phyloP scores from a whole-genome alignment of 1,140 invertebrate species.

The Gonatopus flavifemur region DNA sequence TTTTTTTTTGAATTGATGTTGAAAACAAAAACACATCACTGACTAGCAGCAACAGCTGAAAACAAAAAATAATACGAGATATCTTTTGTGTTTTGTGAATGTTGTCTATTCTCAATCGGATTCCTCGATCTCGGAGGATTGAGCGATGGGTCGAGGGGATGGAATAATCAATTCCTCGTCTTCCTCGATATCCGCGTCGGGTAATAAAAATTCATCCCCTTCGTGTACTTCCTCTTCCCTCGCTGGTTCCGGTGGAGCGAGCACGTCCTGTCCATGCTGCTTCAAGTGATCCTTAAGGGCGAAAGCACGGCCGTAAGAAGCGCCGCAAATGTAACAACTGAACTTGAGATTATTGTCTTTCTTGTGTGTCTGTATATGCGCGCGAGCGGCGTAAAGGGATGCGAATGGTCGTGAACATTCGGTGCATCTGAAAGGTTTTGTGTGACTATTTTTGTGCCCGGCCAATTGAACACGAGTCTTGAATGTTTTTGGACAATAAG shows the following conservation, averaged over 20 bases:
- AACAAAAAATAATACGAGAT: no score
- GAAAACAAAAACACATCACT: no score
- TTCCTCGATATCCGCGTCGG: conserved; percentile 39
- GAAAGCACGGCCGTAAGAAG: conserved; percentile 71
- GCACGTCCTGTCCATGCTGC: conserved; percentile 58
- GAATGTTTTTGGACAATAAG: conserved; percentile 73
- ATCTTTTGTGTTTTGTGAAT: no score
- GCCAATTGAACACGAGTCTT: conserved; percentile 74
- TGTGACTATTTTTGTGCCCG: conserved; percentile 76
- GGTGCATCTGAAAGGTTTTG: conserved; percentile 73
- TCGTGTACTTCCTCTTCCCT: conserved; percentile 50
- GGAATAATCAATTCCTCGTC: conserved; percentile 42
- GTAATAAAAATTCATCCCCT: conserved; percentile 35
- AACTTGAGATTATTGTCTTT: conserved; percentile 72
- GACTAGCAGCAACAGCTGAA: no score
- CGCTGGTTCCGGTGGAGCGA: conserved; percentile 42
- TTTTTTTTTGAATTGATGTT: no score
- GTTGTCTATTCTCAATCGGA: conserved; percentile 40
- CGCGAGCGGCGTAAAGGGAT: conserved; percentile 70
- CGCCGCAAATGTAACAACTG: conserved; percentile 71
- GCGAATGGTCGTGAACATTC: conserved; percentile 72
- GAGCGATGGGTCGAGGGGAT: conserved; percentile 27
- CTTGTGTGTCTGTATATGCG: conserved; percentile 71
- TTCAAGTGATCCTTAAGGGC: conserved; percentile 72
- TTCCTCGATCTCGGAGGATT: conserved; percentile 32